A percentile compares a stretch with the other conserved stretches of the same genome.
These are phyloP conservation scores for Lymantria monacha DNA, from an alignment of 2,888 invertebrate genomes.

Conservation along the genomic window DNA sequence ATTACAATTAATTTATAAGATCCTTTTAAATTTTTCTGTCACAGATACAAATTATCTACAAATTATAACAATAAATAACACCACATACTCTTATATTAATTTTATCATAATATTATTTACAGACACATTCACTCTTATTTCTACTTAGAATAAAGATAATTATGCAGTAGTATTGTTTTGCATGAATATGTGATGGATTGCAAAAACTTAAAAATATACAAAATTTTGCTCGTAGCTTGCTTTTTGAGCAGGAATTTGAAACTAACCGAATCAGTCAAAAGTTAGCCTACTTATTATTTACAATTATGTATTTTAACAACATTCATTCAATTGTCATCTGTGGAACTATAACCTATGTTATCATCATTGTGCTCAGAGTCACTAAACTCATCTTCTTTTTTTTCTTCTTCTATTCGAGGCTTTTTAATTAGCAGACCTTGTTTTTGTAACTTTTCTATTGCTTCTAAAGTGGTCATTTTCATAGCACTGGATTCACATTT, in stretches of 20 bases:
- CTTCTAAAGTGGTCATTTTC: slow-evolving; percentile 61
- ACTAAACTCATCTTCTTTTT: slow-evolving; percentile 47
- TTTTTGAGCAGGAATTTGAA: slow-evolving; percentile 20
- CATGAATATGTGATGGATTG: slow-evolving; percentile 9
- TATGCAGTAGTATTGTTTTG: slow-evolving; percentile 11
- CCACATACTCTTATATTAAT: slow-evolving; percentile 16
- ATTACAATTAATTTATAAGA: no score
- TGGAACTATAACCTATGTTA: slow-evolving; percentile 36
- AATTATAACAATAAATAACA: slow-evolving; percentile 4
- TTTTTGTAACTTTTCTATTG: slow-evolving; percentile 70
- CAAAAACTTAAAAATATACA: slow-evolving; percentile 19
- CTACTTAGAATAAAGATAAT: slow-evolving; percentile 27
- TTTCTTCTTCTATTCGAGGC: slow-evolving; percentile 57
- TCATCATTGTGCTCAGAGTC: slow-evolving; percentile 46
- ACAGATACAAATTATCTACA: no score
- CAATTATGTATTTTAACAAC: slow-evolving; percentile 13
- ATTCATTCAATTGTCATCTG: slow-evolving; percentile 38
- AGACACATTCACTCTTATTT: slow-evolving; percentile 19
- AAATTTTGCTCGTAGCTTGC: slow-evolving; percentile 15
- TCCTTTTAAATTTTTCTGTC: no score
- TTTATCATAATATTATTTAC: slow-evolving; percentile 25
- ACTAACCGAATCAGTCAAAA: slow-evolving; percentile 30
- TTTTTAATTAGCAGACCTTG: slow-evolving; percentile 73
- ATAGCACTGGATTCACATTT: slow-evolving; percentile 51
- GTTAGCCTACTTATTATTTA: slow-evolving; percentile 18